Percentiles rank a stretch among this genome's conserved stretches.
phyloP scores from a whole-genome alignment of 2,888 invertebrate genomes.

The Poecilus cupreus region DNA sequence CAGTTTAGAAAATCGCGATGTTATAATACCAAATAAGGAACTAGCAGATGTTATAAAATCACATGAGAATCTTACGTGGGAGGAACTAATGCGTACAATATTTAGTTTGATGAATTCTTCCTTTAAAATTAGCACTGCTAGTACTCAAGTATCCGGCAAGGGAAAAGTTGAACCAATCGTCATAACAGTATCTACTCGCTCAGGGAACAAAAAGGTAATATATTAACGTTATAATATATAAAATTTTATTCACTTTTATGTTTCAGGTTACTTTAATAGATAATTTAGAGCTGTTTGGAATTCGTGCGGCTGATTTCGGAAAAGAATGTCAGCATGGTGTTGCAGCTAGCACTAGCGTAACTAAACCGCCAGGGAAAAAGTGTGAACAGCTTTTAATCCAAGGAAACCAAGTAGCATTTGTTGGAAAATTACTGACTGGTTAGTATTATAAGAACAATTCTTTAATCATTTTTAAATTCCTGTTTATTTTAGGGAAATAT shows the following conservation, averaged over 20 bases:
- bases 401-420: constrained; percentile 87
- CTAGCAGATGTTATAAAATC: constrained; percentile 69
- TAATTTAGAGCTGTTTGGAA: constrained; percentile 91
- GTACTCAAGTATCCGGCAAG: constrained; percentile 75
- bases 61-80: constrained; percentile 79
- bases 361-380: constrained; percentile 82
- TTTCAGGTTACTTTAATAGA: constrained; percentile 82
- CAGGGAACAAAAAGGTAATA: constrained; percentile 91
- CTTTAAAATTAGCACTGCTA: constrained; percentile 78
- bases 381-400: constrained; percentile 88
- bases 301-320: constrained; percentile 85
- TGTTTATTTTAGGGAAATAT: constrained; percentile 80
- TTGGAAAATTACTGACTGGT: constrained; percentile 70
- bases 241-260: background rate
- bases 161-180: constrained; percentile 86
- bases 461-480: constrained; percentile 65
- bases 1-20: constrained; percentile 44
- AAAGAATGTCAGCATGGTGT: constrained; percentile 89
- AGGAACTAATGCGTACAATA: constrained; percentile 81
- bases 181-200: constrained; percentile 85
- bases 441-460: constrained; percentile 32
- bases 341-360: constrained; percentile 90
- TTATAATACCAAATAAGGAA: constrained; percentile 72
- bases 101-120: constrained; percentile 83
- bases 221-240: background rate